Evolutionary conservation across 92 coral and sea anemone species (phyloP), one percentile per base, ranked within the genome.

Genomic region (Virgularia gustaviana): DNA sequence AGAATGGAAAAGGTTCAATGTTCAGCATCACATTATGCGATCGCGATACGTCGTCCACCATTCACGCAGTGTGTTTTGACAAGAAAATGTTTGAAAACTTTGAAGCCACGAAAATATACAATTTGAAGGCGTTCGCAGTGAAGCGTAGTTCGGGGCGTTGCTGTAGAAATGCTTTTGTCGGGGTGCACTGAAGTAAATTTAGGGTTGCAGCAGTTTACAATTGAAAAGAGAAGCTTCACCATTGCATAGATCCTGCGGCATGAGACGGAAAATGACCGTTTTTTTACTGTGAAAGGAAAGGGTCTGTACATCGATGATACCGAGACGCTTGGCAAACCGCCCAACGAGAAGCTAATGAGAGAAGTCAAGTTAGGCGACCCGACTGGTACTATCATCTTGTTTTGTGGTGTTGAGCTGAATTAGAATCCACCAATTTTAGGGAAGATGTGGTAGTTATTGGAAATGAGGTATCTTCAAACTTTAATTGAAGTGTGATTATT

Each of bases 1-100:
- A 34, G 53, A 28, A 22, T 23, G 77, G 77, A 6, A 71, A 71
- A 52, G n/a, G n/a, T n/a, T n/a, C n/a, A n/a, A 71, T 71, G 70
- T 71, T 71, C 45, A 31, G 62, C 2, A 71, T 71, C 62, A 55
- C 77, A 27, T 33, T 71, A 5, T 33, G 66, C 30, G 77, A 71
- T 31, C 37, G 2, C 43, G 77, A 71, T 22, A 47, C 77, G 2
- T 34, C 70, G 53, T 28, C 27, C 47, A 55, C 77, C 29, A 71
- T 71, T 2, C 49, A 29, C 49, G 70, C 67, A 11, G 29, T 71
- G 10, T 71, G 61, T 63, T 71, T 71, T 54, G 23, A 27, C 13
- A 63, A 71, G 53, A 7, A 8, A 31, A 45, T 37, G 31, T 73
- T 55, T 67, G 33, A 56, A 27, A n/a, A 27, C 10, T 73, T 73